phyloP scores from a whole-genome alignment of 1,140 invertebrate genomes.

The Penaeus indicus region DNA sequence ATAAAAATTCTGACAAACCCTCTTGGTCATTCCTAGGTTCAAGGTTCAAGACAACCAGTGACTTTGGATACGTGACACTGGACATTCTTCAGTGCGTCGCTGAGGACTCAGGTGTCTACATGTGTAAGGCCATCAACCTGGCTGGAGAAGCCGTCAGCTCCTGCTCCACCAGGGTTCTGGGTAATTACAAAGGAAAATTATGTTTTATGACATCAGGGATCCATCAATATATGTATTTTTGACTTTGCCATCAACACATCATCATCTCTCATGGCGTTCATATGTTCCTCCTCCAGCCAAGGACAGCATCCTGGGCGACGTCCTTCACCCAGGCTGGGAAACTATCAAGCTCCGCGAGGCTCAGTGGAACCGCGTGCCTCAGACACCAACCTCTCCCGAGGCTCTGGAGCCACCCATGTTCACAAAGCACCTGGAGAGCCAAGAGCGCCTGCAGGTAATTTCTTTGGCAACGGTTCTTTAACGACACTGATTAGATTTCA shows the following conservation, averaged over 20 bases:
- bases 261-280: not conserved
- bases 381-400: constrained; percentile 81
- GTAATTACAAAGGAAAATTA: constrained; percentile 67
- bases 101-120: constrained; percentile 92
- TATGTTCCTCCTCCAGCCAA: constrained; percentile 72
- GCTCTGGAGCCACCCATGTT: constrained; percentile 85
- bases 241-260: not conserved
- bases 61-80: constrained; percentile 94
- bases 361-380: constrained; percentile 87
- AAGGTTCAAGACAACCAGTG: constrained; percentile 88
- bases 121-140: constrained; percentile 92
- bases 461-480: constrained; percentile 66
- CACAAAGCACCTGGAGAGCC: constrained; percentile 89
- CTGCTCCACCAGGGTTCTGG: constrained; percentile 87
- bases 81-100: constrained; percentile 90
- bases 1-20: constrained; percentile 60
- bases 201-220: not conserved
- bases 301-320: constrained; percentile 81
- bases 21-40: constrained; percentile 76
- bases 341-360: constrained; percentile 90
- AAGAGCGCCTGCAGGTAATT: constrained; percentile 86
- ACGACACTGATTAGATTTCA: too few species aligned
- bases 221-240: not conserved
- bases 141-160: constrained; percentile 92
- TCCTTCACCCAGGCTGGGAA: constrained; percentile 88